phyloP scores from a whole-genome alignment of 2,888 invertebrate species.

The Lydus trimaculatus region DNA sequence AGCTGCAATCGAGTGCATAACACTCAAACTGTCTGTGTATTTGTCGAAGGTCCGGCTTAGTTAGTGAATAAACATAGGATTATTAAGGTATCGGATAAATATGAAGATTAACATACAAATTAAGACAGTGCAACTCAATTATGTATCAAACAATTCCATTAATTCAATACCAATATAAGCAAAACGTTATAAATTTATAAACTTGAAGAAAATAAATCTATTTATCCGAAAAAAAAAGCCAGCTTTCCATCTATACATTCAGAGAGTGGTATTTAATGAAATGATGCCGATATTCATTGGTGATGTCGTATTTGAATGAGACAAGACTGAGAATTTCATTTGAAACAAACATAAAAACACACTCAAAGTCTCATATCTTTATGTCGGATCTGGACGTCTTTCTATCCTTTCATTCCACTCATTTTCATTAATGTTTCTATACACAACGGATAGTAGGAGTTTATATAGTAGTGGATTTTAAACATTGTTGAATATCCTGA shows the following conservation, averaged over 20 bases:
- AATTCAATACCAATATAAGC: too few relatives aligned
- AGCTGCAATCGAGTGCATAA: slow-evolving; percentile 28
- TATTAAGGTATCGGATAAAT: slow-evolving; percentile 38
- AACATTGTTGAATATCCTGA: slow-evolving; percentile 28
- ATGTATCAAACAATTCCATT: slow-evolving; percentile 2
- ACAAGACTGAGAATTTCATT: slow-evolving; percentile 57
- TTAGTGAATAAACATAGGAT: slow-evolving; percentile 39
- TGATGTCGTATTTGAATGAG: slow-evolving; percentile 57
- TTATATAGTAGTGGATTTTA: not conserved
- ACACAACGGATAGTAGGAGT: slow-evolving; percentile 41
- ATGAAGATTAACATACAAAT: slow-evolving; percentile 40
- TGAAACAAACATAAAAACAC: slow-evolving; percentile 57
- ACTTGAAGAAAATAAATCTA: too few relatives aligned
- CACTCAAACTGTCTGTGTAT: slow-evolving; percentile 15
- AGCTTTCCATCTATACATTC: not conserved
- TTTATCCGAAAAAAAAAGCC: not conserved
- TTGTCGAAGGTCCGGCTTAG: slow-evolving; percentile 27
- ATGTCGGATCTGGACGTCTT: slow-evolving; percentile 37
- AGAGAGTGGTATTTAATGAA: slow-evolving; percentile 34
- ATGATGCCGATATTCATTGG: slow-evolving; percentile 53
- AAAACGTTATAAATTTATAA: too few relatives aligned
- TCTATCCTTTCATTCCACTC: slow-evolving; percentile 48
- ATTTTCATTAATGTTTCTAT: slow-evolving; percentile 56
- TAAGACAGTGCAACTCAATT: slow-evolving; percentile 36
- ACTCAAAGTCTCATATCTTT: slow-evolving; percentile 53